Evolutionary conservation across 2,113 vertebrate species (phyloP).

Genomic region (Chaetodon trifascialis): DNA sequence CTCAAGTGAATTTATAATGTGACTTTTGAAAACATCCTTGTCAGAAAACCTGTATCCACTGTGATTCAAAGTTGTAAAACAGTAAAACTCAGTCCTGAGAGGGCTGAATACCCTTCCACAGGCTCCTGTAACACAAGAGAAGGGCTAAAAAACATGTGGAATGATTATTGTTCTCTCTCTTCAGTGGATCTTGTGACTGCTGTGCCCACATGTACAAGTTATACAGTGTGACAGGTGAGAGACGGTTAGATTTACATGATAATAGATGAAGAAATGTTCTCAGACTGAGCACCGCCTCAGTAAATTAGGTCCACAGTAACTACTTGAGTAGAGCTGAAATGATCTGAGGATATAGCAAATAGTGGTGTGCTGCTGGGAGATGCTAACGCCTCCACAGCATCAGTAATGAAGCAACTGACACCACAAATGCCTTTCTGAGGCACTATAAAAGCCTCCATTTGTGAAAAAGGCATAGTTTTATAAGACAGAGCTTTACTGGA

Average conservation of each 20-base stretch:
- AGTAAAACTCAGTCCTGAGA: neutral
- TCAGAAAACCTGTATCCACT: too few relatives aligned
- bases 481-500: slow-evolving; percentile 26
- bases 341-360: slow-evolving; percentile 42
- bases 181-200: slow-evolving; percentile 15
- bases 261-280: slow-evolving; percentile 47
- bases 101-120: neutral
- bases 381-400: slow-evolving; percentile 34
- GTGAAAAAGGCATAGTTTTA: slow-evolving; percentile 24
- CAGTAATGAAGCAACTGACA: slow-evolving; percentile 49
- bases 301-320: slow-evolving; percentile 61
- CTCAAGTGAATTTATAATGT: neutral
- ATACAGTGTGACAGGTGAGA: neutral
- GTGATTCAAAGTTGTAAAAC: neutral
- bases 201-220: neutral
- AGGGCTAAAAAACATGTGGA: neutral
- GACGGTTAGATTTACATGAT: slow-evolving; percentile 51
- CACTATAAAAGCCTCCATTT: slow-evolving; percentile 40
- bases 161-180: neutral
- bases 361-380: slow-evolving; percentile 20
- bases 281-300: slow-evolving; percentile 23
- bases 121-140: neutral
- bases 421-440: slow-evolving; percentile 9
- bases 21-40: neutral
- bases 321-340: slow-evolving; percentile 56